Conservation (phyloP, 92 coral and sea anemone species). For the Porites evermanni region DNA sequence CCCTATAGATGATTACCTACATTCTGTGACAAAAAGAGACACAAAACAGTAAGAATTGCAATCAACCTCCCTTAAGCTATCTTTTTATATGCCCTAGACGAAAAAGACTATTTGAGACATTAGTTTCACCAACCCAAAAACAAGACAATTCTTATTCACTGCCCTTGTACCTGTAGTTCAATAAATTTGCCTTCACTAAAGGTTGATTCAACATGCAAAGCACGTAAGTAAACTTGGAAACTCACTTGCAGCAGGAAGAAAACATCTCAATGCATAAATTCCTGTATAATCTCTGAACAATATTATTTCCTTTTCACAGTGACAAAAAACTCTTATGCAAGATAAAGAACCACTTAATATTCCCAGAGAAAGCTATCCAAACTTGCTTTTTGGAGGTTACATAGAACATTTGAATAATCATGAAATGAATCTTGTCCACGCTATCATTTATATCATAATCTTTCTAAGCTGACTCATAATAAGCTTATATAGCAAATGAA, state of each 20-base stretch:
- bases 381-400: neutral
- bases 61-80: too few relatives aligned
- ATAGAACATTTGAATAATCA: neutral
- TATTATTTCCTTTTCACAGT: neutral
- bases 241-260: neutral
- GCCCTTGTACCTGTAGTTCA: neutral
- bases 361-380: neutral
- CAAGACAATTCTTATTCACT: neutral
- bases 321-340: neutral
- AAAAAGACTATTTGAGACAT: neutral
- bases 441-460: too few relatives aligned
- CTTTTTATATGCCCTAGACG: too few relatives aligned
- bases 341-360: neutral
- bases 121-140: too few relatives aligned
- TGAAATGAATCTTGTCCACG: neutral
- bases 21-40: too few relatives aligned
- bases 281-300: neutral
- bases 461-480: too few relatives aligned
- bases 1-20: too few relatives aligned
- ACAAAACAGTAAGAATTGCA: too few relatives aligned
- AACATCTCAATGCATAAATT: neutral
- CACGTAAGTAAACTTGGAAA: neutral
- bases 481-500: too few relatives aligned
- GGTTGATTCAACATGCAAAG: constrained; percentile 15
- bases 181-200: constrained; percentile 9